Evolutionary conservation across 2,888 invertebrate species (phyloP), one percentile per base, ranked within the genome.

Genomic region (Byasa hedistus): DNA sequence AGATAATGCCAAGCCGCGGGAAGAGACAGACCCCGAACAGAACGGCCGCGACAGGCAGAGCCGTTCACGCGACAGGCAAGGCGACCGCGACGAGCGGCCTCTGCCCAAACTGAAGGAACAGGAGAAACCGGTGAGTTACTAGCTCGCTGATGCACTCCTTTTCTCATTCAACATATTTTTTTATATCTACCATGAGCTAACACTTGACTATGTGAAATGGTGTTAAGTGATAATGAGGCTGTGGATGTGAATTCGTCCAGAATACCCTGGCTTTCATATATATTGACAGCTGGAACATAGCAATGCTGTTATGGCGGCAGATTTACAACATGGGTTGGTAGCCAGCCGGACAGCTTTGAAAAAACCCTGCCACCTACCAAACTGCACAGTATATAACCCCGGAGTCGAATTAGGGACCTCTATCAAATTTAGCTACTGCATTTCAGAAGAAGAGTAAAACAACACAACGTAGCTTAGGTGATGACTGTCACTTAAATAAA

Each of bases 91-190:
- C 0, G 87, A 87, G 1, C 83, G 78, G 69, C 80, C 86, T 73
- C 93, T 96, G 94, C 95, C 96, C 79, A 96, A 95, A 86, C 87
- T 95, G 77, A 94, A 94, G 80, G 95, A 95, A 83, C 94, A 94
- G 72, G 94, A 95, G 81, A 94, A 94, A 85, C 95, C 96, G 80
- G 95, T 95, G 86, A 88, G 93, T 89, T 15, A 12, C 8, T 15
- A 54, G 23, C 2, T 54, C 22, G 15, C 22, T 32, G 0, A 48
- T 7, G 1, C 22, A n/a, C n/a, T n/a, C n/a, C n/a, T n/a, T n/a
- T 3, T 19, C 19, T 48, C 19, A 48, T 36, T 22, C 48, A 19
- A 17, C 24, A 24, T 48, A 58, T n/a, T 32, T 54, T 52, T 19
- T 15, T 48, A 62, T n/a, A n/a, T n/a, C n/a, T n/a, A n/a, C n/a